phyloP scores from a whole-genome alignment of 2,797 vertebrate species.

The Coccyzus lansbergi region DNA sequence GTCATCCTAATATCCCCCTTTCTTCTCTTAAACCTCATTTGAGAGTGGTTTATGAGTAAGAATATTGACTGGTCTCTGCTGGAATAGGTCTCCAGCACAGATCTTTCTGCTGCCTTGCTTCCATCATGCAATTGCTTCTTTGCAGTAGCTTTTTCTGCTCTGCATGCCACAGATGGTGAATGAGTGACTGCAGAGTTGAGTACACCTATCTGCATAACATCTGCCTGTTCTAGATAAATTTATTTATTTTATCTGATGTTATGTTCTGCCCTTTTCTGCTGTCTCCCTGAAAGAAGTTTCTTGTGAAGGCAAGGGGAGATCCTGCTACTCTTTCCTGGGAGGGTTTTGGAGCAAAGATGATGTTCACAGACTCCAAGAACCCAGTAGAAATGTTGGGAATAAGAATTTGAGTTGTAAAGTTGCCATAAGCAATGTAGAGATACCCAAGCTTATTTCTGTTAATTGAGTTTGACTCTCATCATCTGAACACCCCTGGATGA shows the following conservation, averaged over 20 bases:
- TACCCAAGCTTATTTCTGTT: not conserved
- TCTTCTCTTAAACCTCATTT: slow-evolving; percentile 12
- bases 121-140: not conserved
- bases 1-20: slow-evolving; percentile 40
- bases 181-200: not conserved
- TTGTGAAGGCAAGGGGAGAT: not conserved
- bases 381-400: not conserved
- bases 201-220: not conserved
- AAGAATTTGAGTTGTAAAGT: not conserved
- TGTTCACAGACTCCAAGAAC: not conserved
- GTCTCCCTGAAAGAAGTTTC: not conserved
- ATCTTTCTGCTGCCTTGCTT: not conserved
- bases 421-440: not conserved
- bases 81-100: not conserved
- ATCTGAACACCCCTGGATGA: not conserved
- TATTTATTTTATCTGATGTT: not conserved
- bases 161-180: not conserved
- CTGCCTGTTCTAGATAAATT: not conserved
- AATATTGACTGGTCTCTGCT: not conserved
- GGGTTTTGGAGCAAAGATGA: not conserved
- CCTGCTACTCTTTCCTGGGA: not conserved
- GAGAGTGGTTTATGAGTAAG: not conserved
- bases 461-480: not conserved
- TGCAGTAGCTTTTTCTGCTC: not conserved
- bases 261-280: not conserved